Conservation (phyloP, 2,797 vertebrate genomes). For the Lutjanus argentimaculatus region DNA sequence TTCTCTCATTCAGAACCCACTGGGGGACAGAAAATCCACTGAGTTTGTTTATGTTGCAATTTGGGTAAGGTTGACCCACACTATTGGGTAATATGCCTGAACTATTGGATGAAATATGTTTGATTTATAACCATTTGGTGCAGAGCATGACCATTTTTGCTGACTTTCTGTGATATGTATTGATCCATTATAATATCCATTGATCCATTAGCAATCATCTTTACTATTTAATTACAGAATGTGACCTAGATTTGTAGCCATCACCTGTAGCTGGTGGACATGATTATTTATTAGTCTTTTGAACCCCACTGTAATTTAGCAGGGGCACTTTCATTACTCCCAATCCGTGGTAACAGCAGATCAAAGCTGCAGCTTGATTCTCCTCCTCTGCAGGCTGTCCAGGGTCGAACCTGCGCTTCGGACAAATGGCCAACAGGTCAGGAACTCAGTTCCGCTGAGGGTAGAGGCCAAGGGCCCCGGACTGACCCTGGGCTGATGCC, state of each 20-base stretch:
- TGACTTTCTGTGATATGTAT: neutral
- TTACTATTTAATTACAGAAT: conserved; percentile 49
- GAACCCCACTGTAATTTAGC: conserved; percentile 81
- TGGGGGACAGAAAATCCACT: no score
- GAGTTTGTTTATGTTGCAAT: no score
- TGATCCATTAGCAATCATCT: conserved; percentile 7
- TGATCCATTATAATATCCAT: neutral
- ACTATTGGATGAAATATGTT: neutral
- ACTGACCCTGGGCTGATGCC: conserved; percentile 70
- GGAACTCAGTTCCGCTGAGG: conserved; percentile 79
- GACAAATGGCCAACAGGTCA: conserved; percentile 85
- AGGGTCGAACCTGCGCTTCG: conserved; percentile 67
- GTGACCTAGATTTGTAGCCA: conserved; percentile 46
- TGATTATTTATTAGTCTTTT: conserved; percentile 75
- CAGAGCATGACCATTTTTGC: neutral
- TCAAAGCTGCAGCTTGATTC: conserved; percentile 79
- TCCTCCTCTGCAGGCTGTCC: conserved; percentile 76
- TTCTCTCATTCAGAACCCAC: no score
- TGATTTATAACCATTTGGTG: neutral
- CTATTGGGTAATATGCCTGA: no score
- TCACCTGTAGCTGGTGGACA: conserved; percentile 55
- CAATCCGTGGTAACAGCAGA: conserved; percentile 68
- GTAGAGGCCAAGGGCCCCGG: conserved; percentile 67
- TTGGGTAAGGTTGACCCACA: no score
- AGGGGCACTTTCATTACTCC: conserved; percentile 79